Percentiles rank a stretch among this genome's conserved stretches.
Conservation (phyloP, 1,140 invertebrate genomes). For the Drosophila willistoni region DNA sequence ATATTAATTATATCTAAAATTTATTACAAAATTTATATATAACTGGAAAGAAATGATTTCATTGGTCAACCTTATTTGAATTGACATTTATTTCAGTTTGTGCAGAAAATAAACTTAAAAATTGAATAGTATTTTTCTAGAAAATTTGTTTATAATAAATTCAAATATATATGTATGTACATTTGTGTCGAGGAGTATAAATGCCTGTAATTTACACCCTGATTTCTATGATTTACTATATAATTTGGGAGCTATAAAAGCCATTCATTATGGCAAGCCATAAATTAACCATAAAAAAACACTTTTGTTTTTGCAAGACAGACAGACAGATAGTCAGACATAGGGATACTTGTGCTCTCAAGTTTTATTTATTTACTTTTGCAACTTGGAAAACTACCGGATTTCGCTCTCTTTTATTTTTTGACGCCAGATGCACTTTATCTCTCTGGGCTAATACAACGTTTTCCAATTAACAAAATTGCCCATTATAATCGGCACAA, state of each 20-base stretch:
- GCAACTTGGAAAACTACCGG: conserved; percentile 37
- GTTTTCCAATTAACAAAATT: conserved; percentile 57
- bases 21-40: too few relatives aligned
- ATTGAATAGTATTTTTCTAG: too few relatives aligned
- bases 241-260: conserved; percentile 8
- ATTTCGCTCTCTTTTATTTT: conserved; percentile 36
- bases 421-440: conserved; percentile 16
- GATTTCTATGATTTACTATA: conserved; percentile 2
- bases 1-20: background rate
- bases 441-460: conserved; percentile 24
- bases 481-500: background rate
- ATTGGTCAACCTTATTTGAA: too few relatives aligned
- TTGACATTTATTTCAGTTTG: too few relatives aligned
- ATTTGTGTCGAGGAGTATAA: too few relatives aligned
- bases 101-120: too few relatives aligned
- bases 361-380: conserved; percentile 28
- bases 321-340: too few relatives aligned
- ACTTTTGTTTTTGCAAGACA: too few relatives aligned
- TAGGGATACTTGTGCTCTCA: conserved; percentile 5
- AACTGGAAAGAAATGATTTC: background rate
- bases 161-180: too few relatives aligned
- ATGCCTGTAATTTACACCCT: background rate
- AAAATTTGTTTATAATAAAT: too few relatives aligned
- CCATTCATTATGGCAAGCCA: conserved; percentile 21
- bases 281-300: background rate